Conservation (phyloP, 1,140 invertebrate genomes). For the Forficula auricularia region DNA sequence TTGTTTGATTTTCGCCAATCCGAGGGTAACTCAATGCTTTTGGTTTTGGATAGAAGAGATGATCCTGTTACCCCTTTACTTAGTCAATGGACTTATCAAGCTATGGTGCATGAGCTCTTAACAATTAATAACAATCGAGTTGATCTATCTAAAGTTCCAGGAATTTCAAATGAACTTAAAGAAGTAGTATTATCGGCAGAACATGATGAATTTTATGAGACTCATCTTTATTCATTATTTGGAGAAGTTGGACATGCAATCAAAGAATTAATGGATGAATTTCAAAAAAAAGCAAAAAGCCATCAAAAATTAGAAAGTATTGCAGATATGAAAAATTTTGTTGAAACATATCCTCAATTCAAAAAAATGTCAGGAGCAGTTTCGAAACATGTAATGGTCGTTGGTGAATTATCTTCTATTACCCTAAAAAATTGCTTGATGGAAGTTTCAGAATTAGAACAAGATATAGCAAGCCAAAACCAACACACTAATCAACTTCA, state of each 20-base stretch:
- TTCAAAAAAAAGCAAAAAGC: slow-evolving; percentile 87
- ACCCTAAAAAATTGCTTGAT: slow-evolving; percentile 65
- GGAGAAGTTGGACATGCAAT: slow-evolving; percentile 97
- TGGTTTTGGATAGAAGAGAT: slow-evolving; percentile 79
- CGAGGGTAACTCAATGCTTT: slow-evolving; percentile 50
- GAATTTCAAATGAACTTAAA: slow-evolving; percentile 71
- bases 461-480: slow-evolving; percentile 83
- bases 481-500: slow-evolving; percentile 75
- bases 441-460: slow-evolving; percentile 89
- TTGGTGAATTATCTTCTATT: slow-evolving; percentile 79
- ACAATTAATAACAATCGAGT: slow-evolving; percentile 91
- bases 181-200: slow-evolving; percentile 87
- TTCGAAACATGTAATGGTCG: slow-evolving; percentile 89
- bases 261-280: slow-evolving; percentile 93
- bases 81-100: slow-evolving; percentile 99
- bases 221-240: slow-evolving; percentile 92
- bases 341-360: slow-evolving; percentile 95
- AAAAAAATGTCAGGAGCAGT: slow-evolving; percentile 99
- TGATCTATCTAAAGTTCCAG: slow-evolving; percentile 63
- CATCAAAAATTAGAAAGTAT: slow-evolving; percentile 97
- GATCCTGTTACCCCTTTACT: slow-evolving; percentile 91
- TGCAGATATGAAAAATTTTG: slow-evolving; percentile 95
- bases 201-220: slow-evolving; percentile 94
- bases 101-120: slow-evolving; percentile 96
- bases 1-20: slow-evolving; percentile 71